These are phyloP conservation scores for Nomada fucata DNA, from an alignment of 2,888 invertebrate species.

Conservation along the genomic window DNA sequence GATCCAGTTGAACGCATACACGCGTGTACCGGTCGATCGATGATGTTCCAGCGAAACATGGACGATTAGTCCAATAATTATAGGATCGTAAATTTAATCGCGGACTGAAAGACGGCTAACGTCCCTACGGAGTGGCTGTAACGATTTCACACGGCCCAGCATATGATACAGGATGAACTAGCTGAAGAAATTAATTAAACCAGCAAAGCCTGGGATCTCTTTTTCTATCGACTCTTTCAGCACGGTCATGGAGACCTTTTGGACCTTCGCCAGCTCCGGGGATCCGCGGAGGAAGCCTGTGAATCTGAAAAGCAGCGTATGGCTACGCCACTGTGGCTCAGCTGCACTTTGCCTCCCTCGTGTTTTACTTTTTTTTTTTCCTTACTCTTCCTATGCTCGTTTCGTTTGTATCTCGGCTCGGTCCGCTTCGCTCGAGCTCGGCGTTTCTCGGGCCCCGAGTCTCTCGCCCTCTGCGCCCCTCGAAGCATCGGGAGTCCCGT, in stretches of 20 bases:
- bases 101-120: no score
- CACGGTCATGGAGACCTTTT: not conserved
- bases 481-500: slow-evolving; percentile 29
- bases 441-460: slow-evolving; percentile 66
- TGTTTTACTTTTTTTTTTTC: slow-evolving; percentile 79
- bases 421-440: slow-evolving; percentile 71
- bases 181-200: no score
- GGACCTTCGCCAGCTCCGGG: no score
- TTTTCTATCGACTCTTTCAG: not conserved
- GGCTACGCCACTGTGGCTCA: slow-evolving; percentile 76
- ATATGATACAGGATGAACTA: no score
- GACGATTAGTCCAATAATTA: no score
- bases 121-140: no score
- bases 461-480: slow-evolving; percentile 32
- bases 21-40: not conserved
- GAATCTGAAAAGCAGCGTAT: slow-evolving; percentile 25
- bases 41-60: no score
- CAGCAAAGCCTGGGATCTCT: no score
- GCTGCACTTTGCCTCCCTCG: slow-evolving; percentile 81
- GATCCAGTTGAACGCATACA: slow-evolving; percentile 27
- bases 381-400: slow-evolving; percentile 68
- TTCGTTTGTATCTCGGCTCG: slow-evolving; percentile 77
- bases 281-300: not conserved
- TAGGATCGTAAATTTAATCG: no score
- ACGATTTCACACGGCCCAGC: no score